These are phyloP conservation scores for Ctenochaetus hawaiiensis DNA, from an alignment of 2,797 vertebrate genomes.

Conservation along the genomic window DNA sequence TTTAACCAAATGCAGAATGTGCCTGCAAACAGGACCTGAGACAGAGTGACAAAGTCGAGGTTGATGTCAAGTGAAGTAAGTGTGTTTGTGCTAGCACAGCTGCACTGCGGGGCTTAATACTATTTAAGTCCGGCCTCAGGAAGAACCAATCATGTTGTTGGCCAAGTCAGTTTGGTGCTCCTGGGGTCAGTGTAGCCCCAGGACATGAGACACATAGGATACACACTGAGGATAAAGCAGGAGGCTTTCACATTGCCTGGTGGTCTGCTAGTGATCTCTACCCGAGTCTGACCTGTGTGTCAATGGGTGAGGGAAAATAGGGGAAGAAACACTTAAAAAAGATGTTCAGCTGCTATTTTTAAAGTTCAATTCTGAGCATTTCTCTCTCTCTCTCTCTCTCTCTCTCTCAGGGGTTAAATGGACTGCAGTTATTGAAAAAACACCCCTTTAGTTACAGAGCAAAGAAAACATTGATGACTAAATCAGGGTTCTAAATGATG, in stretches of 20 bases:
- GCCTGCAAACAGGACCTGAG: slow-evolving; percentile 30
- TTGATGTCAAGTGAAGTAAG: slow-evolving; percentile 56
- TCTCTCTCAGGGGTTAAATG: not conserved
- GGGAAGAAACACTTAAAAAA: slow-evolving; percentile 22
- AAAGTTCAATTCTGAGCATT: slow-evolving; percentile 8
- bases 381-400: no score
- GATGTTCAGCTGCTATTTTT: slow-evolving; percentile 27
- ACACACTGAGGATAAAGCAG: slow-evolving; percentile 61
- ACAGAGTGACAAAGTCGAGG: slow-evolving; percentile 35
- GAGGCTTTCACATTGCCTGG: slow-evolving; percentile 62
- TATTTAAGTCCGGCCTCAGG: slow-evolving; percentile 78
- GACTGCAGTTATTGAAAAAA: slow-evolving; percentile 39
- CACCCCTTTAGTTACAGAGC: not conserved
- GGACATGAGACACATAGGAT: slow-evolving; percentile 74
- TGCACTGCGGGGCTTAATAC: slow-evolving; percentile 67
- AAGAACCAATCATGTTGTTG: slow-evolving; percentile 80
- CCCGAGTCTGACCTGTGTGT: slow-evolving; percentile 55
- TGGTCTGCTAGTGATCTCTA: slow-evolving; percentile 69
- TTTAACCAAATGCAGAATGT: slow-evolving; percentile 29
- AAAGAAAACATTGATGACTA: slow-evolving; percentile 33
- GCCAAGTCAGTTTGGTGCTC: slow-evolving; percentile 64
- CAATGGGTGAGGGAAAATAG: slow-evolving; percentile 23
- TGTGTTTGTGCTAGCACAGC: slow-evolving; percentile 64
- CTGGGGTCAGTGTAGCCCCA: slow-evolving; percentile 75
- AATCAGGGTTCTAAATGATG: slow-evolving; percentile 72